These are phyloP conservation scores for Chionodraco myersi DNA, from an alignment of 2,113 vertebrate species.

Conservation along the genomic window DNA sequence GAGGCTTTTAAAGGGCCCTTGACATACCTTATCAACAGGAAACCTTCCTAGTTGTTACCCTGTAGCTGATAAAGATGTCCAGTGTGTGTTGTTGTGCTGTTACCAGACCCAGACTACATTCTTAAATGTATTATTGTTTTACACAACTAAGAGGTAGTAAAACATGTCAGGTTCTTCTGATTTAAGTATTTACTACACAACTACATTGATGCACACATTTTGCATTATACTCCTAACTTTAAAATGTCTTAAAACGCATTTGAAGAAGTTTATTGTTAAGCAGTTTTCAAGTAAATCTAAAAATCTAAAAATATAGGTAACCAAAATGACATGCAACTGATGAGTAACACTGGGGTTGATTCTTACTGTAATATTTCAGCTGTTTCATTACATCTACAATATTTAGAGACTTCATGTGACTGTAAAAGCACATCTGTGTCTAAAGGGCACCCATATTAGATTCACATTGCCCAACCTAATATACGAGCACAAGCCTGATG, in stretches of 20 bases:
- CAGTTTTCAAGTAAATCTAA: too few relatives aligned
- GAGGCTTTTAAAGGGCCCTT: constrained; percentile 45
- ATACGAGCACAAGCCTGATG: background rate
- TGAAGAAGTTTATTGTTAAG: background rate
- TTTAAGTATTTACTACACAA: too few relatives aligned
- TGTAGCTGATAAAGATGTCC: constrained; percentile 20
- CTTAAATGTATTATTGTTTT: background rate
- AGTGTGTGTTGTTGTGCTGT: background rate
- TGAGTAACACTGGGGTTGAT: background rate
- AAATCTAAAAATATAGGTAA: too few relatives aligned
- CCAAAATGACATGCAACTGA: background rate
- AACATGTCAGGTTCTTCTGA: background rate
- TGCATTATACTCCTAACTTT: too few relatives aligned
- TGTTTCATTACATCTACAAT: background rate
- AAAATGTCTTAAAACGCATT: too few relatives aligned
- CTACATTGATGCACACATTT: too few relatives aligned
- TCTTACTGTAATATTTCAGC: background rate
- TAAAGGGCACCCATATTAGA: background rate
- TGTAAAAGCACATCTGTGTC: background rate
- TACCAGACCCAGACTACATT: background rate
- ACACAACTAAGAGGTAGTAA: background rate
- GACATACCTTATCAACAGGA: constrained; percentile 45
- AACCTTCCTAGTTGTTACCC: constrained; percentile 31
- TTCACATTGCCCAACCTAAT: background rate
- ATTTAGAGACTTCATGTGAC: background rate